phyloP scores from a whole-genome alignment of 2,888 invertebrate genomes.

The Himalopsyche japonica region DNA sequence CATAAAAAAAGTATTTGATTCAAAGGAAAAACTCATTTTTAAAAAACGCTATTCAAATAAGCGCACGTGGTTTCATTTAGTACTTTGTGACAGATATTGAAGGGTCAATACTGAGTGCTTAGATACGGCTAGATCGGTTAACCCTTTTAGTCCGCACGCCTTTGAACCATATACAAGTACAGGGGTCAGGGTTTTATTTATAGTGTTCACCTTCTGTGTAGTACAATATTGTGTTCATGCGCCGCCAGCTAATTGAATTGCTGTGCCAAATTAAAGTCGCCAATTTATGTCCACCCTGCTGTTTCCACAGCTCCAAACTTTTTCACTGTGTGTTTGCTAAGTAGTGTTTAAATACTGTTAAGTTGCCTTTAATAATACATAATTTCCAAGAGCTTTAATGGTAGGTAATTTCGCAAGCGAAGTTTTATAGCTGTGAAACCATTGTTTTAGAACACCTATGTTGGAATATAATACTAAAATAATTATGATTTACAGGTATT shows the following conservation, averaged over 20 bases:
- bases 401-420: neutral
- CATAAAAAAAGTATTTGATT: too few species aligned
- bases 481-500: neutral
- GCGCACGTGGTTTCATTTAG: too few species aligned
- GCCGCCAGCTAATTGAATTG: constrained; percentile 24
- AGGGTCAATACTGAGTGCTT: neutral
- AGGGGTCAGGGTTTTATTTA: constrained; percentile 2
- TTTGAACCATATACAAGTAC: neutral
- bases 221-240: neutral
- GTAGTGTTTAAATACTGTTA: neutral
- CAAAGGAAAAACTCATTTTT: too few species aligned
- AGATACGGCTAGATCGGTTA: neutral
- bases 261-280: constrained; percentile 23
- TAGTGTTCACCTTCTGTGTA: neutral
- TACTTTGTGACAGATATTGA: too few species aligned
- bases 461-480: neutral
- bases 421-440: neutral
- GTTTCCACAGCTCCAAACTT: neutral
- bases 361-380: neutral
- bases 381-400: neutral
- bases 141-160: neutral
- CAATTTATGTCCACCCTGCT: constrained; percentile 16
- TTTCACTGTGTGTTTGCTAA: constrained; percentile 1
- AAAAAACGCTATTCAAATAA: too few species aligned
- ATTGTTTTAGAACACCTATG: neutral